Evolutionary conservation across 2,797 vertebrate species (phyloP).

Genomic region (Lemur catta): DNA sequence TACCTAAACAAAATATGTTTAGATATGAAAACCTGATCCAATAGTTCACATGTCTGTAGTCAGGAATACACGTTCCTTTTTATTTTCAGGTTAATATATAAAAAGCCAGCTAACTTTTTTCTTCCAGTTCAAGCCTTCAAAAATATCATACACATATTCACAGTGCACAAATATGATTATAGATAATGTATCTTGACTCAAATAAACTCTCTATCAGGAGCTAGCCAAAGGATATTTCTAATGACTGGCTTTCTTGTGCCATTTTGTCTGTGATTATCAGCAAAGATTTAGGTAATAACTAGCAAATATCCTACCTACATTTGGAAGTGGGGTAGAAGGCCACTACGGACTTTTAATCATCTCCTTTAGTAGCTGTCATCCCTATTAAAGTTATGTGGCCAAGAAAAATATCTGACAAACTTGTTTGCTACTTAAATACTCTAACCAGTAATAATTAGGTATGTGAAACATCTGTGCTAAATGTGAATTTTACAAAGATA

Average conservation of each 20-base stretch:
- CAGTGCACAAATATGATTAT: neutral
- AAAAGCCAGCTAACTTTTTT: neutral
- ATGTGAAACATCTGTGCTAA: conserved; percentile 4
- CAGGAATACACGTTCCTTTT: neutral
- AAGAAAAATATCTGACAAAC: conserved; percentile 33
- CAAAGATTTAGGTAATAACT: neutral
- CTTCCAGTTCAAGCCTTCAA: neutral
- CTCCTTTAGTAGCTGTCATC: neutral
- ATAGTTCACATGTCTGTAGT: neutral
- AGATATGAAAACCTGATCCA: neutral
- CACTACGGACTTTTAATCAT: neutral
- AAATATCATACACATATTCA: neutral
- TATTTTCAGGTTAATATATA: neutral
- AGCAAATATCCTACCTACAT: neutral
- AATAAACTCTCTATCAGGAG: neutral
- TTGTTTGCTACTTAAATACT: neutral
- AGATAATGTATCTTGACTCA: neutral
- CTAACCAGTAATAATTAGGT: conserved; percentile 1
- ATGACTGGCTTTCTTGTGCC: neutral
- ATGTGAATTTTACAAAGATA: neutral
- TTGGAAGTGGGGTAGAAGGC: neutral
- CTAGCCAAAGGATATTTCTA: conserved; percentile 2
- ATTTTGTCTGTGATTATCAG: conserved; percentile 41
- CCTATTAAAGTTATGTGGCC: conserved; percentile 36
- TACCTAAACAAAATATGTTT: conserved; percentile 18